Base-by-base conservation (phyloP, 2,113 vertebrate species). In the Rhegmatorhina hoffmannsi region DNA sequence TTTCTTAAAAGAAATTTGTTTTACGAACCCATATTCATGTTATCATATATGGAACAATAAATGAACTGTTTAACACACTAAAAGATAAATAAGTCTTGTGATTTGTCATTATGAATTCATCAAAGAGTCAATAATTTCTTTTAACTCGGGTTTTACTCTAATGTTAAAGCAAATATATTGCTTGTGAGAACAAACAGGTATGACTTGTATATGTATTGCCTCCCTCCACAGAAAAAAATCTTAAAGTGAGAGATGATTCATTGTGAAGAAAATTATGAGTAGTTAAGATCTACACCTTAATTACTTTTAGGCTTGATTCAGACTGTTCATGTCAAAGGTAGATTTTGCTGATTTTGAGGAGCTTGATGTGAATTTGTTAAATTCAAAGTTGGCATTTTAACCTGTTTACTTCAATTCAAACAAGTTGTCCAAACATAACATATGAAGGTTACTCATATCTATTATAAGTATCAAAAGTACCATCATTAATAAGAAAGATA, bases 1-100 rank as follows among this genome's bases (percentile, higher is more conserved):
- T 82, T 95, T 83, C 56, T 91, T 81, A 38, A 79, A 94, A 87
- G 33, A 89, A 70, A 26, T n/a, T 94, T 94, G 10, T 78, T 47
- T 66, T 74, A 16, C 75, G 29, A 94, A 79, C 13, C 6, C 20
- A 28, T 64, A 40, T 46, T 50, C 11, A 5, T 77, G 26, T 75
- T 69, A 46, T 90, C 49, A 43, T 59, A 10, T 25, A 63, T 11
- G 18, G 26, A 86, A 17, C 28, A 52, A 79, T 68, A 93, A 43
- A 66, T 28, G 18, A 82, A 69, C 69, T 69, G 28, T 28, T 68
- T 26, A 43, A 26, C 55, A 44, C 11, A 18, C 12, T 60, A 86
- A 69, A 47, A 76, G 49, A 84, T 9, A 50, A 92, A 28, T 47
- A 72, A 58, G 14, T 17, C 70, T 80, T 29, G 25, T 60, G 8